phyloP scores from a whole-genome alignment of 1,140 invertebrate species.

The Drosophila pallidifrons region DNA sequence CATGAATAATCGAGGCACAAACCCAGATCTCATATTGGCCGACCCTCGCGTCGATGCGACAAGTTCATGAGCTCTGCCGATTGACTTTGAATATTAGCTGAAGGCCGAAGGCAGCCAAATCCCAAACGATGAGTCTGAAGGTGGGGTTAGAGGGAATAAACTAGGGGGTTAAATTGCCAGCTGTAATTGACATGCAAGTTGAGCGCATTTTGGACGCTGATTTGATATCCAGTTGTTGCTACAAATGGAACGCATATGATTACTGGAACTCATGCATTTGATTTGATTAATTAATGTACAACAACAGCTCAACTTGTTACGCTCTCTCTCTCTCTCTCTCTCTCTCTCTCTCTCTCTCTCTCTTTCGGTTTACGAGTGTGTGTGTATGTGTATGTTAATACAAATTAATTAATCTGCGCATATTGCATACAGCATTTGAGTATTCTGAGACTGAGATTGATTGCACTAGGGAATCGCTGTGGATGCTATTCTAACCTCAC shows the following conservation, averaged over 20 bases:
- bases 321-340: not conserved
- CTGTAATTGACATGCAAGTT: constrained; percentile 79
- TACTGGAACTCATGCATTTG: constrained; percentile 70
- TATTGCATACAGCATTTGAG: constrained; percentile 60
- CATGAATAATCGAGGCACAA: constrained; percentile 68
- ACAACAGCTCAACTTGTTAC: constrained; percentile 44
- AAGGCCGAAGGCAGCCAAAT: not conserved
- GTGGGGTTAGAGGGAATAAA: not conserved
- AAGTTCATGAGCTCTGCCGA: constrained; percentile 75
- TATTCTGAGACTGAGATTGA: constrained; percentile 68
- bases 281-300: constrained; percentile 79
- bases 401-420: constrained; percentile 80
- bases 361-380: not conserved
- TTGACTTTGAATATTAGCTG: constrained; percentile 80
- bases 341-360: not conserved
- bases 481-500: not conserved
- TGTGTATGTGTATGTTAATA: constrained; percentile 66
- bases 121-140: not conserved
- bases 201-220: constrained; percentile 69
- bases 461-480: constrained; percentile 41
- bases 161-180: constrained; percentile 43
- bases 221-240: constrained; percentile 70
- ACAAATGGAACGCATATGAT: constrained; percentile 67
- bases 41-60: constrained; percentile 36
- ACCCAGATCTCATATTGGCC: constrained; percentile 41